Evolutionary conservation across 1,140 invertebrate genomes (phyloP), one percentile per base, ranked within the genome.

Genomic region (Aphis gossypii): DNA sequence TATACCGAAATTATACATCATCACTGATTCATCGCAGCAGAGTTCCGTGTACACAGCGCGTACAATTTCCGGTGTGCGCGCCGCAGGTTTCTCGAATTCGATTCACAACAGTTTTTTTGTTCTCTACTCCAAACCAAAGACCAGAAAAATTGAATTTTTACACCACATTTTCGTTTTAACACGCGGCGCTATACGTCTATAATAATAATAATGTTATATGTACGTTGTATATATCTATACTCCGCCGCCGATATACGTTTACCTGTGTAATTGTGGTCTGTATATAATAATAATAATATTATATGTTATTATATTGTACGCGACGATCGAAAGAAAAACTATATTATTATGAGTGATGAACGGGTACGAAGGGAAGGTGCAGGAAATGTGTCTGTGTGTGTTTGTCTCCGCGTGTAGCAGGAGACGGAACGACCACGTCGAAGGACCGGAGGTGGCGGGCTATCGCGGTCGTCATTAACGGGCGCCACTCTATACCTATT

Each of bases 71-170:
- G 87, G 87, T 89, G 87, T 54, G 9, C 21, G 87, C n/a, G 21
- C 35, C n/a, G 21, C 20, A 20, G 7, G 30, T 89, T 54, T 8
- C 48, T 35, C n/a, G 35, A 89, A 54, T 89, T 51, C 48, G n/a
- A 54, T 89, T 89, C n/a, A 38, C 87, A 21, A 89, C n/a, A 18
- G 87, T 54, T 54, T 54, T 38, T 89, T 87, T 82, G 18, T 82
- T 35, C 9, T 38, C 11, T 46, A 6, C 23, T 25, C 44, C 4
- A 4, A 20, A 18, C 84, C 44, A 4, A 20, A 18, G 18, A 89
- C 48, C 6, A 89, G 87, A 89, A 89, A 89, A 89, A 89, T 89
- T 89, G 87, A 35, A 38, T 89, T 89, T 51, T 89, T 46, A 54
- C 20, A 54, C 46, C 46, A n/a, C 21, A 38, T 38, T 83, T 35